Percentiles rank a stretch among this genome's conserved stretches.
These are phyloP conservation scores for Cottus gobio DNA, from an alignment of 2,113 vertebrate species.

Conservation along the genomic window DNA sequence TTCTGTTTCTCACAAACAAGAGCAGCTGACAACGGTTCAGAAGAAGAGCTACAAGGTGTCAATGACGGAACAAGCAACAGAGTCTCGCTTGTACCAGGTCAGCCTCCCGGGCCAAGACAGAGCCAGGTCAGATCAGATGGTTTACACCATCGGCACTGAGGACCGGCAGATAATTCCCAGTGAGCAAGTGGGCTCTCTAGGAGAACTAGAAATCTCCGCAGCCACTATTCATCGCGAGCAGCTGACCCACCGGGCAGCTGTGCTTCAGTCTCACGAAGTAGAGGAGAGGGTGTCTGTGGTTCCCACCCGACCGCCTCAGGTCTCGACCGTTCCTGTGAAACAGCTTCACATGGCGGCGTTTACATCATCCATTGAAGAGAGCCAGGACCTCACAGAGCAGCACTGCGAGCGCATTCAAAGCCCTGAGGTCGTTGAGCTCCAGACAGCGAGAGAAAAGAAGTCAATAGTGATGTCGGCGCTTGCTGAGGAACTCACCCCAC, in stretches of 20 bases:
- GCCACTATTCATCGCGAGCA: constrained; percentile 81
- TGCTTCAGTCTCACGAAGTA: constrained; percentile 79
- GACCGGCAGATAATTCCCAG: constrained; percentile 80
- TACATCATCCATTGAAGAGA: constrained; percentile 82
- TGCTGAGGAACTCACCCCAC: constrained; percentile 78
- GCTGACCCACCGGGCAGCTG: constrained; percentile 82
- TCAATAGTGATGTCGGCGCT: constrained; percentile 78
- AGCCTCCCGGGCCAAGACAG: constrained; percentile 80
- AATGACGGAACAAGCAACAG: constrained; percentile 79
- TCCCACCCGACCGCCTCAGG: constrained; percentile 59
- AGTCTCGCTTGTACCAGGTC: constrained; percentile 85
- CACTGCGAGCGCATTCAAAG: constrained; percentile 82
- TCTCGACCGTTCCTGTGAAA: constrained; percentile 70
- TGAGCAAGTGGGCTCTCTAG: constrained; percentile 80
- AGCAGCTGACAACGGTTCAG: constrained; percentile 67
- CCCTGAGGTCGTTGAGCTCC: constrained; percentile 75
- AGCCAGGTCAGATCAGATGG: constrained; percentile 78
- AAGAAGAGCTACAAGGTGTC: constrained; percentile 83
- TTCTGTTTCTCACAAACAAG: constrained; percentile 60
- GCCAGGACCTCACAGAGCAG: constrained; percentile 82
- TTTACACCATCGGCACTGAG: constrained; percentile 86
- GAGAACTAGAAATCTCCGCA: constrained; percentile 78
- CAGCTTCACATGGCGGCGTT: constrained; percentile 81
- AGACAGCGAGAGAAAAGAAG: constrained; percentile 66
- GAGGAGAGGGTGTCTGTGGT: constrained; percentile 79